These are phyloP conservation scores for Rhingia rostrata DNA, from an alignment of 2,888 invertebrate species.

Conservation along the genomic window DNA sequence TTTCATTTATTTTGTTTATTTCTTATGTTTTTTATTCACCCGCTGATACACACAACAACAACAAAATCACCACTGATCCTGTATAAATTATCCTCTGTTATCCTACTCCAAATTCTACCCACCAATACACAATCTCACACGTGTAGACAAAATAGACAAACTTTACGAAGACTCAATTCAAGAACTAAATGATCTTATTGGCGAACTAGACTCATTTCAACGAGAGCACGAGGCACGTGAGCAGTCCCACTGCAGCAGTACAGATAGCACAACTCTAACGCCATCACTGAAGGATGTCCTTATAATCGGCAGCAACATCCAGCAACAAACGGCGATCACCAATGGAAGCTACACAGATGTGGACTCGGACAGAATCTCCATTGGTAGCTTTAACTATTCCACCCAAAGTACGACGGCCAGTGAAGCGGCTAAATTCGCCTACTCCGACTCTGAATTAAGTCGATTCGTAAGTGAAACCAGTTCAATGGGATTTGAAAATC, in stretches of 20 bases:
- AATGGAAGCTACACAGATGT: conserved; percentile 69
- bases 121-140: conserved; percentile 51
- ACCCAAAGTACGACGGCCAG: conserved; percentile 74
- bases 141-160: conserved; percentile 80
- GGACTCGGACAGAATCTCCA: conserved; percentile 76
- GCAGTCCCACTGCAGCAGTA: conserved; percentile 76
- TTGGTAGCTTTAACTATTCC: conserved; percentile 77
- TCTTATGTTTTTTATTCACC: conserved; percentile 50
- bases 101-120: conserved; percentile 49
- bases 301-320: conserved; percentile 34
- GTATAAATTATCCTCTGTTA: conserved; percentile 41
- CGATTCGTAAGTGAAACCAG: conserved; percentile 82
- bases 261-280: conserved; percentile 64
- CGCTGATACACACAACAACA: conserved; percentile 75
- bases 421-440: conserved; percentile 76
- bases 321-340: conserved; percentile 40
- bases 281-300: conserved; percentile 63
- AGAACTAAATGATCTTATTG: conserved; percentile 83
- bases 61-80: conserved; percentile 73
- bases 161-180: conserved; percentile 83
- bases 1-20: conserved; percentile 33
- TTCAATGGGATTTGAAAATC: conserved; percentile 82
- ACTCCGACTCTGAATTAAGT: conserved; percentile 81
- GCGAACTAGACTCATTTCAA: conserved; percentile 84
- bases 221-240: conserved; percentile 83